Evolutionary conservation across 2,113 vertebrate genomes (phyloP).

Genomic region (Alexandromys fortis): DNA sequence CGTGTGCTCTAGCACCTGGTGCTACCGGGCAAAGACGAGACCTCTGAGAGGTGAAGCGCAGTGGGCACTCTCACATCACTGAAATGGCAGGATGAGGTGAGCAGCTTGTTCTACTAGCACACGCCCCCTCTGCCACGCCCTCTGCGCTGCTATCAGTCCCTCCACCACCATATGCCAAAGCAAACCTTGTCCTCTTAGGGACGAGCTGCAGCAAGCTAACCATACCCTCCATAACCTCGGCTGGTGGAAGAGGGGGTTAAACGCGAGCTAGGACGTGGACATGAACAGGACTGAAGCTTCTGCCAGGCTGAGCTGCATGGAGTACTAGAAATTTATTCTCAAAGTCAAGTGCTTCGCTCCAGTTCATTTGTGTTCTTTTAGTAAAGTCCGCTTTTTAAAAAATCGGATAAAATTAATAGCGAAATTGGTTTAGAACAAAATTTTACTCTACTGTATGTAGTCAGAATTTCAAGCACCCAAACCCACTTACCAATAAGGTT

Average conservation of each 20-base stretch:
- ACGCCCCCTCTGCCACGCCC: neutral
- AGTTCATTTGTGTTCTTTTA: neutral
- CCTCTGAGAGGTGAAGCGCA: neutral
- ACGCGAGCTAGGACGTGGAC: neutral
- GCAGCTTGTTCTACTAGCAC: neutral
- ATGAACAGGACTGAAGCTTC: neutral
- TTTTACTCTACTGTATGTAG: neutral
- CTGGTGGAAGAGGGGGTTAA: neutral
- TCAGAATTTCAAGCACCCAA: conserved; percentile 7
- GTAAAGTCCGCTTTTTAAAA: neutral
- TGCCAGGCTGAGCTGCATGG: neutral
- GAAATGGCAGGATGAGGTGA: neutral
- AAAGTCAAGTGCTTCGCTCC: neutral
- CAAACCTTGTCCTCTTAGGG: neutral
- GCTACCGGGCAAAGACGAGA: neutral
- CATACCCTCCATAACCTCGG: neutral
- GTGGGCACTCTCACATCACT: neutral
- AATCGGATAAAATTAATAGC: neutral
- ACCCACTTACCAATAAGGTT: conserved; percentile 89
- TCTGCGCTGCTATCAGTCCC: neutral
- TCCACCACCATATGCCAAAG: neutral
- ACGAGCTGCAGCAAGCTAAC: too few relatives aligned
- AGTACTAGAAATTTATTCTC: neutral
- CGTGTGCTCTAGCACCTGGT: too few relatives aligned
- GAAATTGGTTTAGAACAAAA: neutral